Evolutionary conservation across 2,797 vertebrate species (phyloP).

Genomic region (Brotula barbata): DNA sequence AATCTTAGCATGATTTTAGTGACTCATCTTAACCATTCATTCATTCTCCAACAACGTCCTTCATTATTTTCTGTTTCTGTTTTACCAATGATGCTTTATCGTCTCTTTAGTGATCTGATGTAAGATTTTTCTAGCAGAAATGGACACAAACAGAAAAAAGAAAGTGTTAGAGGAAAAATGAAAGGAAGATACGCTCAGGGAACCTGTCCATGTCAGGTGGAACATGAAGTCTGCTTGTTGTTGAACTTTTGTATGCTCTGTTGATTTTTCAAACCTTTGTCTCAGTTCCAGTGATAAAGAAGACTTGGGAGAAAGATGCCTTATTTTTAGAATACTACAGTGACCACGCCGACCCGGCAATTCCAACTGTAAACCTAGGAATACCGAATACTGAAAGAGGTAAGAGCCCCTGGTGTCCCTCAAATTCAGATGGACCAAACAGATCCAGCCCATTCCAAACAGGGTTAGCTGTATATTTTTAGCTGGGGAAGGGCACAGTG

Average conservation of each 20-base stretch:
- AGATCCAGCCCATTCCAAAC: conserved; percentile 22
- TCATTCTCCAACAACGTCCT: too few species aligned
- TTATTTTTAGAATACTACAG: conserved; percentile 91
- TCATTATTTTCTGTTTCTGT: not conserved
- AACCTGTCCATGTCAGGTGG: not conserved
- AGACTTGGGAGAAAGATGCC: conserved; percentile 91
- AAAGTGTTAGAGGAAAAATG: conserved; percentile 5
- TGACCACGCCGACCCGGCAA: conserved; percentile 85
- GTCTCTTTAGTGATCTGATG: not conserved
- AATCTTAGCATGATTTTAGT: too few species aligned
- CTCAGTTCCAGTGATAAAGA: conserved; percentile 94
- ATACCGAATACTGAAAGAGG: conserved; percentile 96
- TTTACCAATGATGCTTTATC: conserved; percentile 1
- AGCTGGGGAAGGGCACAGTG: too few species aligned
- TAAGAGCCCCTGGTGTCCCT: conserved; percentile 60
- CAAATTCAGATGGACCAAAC: not conserved
- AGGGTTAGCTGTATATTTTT: conserved; percentile 20
- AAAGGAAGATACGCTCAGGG: conserved; percentile 15
- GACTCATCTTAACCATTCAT: too few species aligned
- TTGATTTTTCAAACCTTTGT: conserved; percentile 34
- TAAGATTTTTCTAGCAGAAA: conserved; percentile 15
- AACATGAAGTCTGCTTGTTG: conserved; percentile 22
- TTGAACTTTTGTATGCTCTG: conserved; percentile 24
- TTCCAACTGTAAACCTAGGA: conserved; percentile 91
- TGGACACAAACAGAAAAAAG: not conserved